phyloP scores from a whole-genome alignment of 2,113 vertebrate genomes.

The Heliornis fulica region DNA sequence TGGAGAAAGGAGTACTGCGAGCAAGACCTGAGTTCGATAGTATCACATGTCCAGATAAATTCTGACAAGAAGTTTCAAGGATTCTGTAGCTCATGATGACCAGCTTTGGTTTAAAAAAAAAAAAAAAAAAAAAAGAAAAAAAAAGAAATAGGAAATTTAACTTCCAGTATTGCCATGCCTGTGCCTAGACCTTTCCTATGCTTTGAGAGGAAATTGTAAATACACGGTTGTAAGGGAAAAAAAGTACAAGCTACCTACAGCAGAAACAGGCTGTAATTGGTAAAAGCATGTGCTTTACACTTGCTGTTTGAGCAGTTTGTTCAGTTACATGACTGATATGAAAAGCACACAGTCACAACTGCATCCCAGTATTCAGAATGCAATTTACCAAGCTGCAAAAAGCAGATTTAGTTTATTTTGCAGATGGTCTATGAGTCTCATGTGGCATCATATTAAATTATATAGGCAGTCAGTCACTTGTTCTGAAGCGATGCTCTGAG shows the following conservation, averaged over 20 bases:
- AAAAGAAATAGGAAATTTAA: neutral
- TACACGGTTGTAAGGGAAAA: neutral
- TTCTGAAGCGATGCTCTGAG: slow-evolving; percentile 63
- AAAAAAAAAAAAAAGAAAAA: neutral
- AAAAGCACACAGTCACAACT: slow-evolving; percentile 9
- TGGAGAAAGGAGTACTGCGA: neutral
- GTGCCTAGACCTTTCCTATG: neutral
- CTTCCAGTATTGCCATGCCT: neutral
- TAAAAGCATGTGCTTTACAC: neutral
- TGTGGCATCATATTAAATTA: slow-evolving; percentile 86
- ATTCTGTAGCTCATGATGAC: neutral
- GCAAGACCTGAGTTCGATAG: neutral
- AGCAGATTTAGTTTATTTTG: slow-evolving; percentile 74
- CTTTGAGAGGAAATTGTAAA: neutral
- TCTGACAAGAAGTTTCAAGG: neutral
- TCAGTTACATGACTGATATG: neutral
- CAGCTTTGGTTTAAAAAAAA: neutral
- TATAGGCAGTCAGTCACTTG: slow-evolving; percentile 78
- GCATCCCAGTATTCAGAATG: slow-evolving; percentile 22
- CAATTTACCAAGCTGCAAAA: slow-evolving; percentile 63
- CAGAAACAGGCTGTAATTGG: neutral
- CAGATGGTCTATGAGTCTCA: slow-evolving; percentile 79
- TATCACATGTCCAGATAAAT: neutral
- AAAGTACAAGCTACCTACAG: neutral
- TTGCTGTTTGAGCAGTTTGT: neutral